Evolutionary conservation across 30 jellyfish, hydroid and myxozoan genomes (phyloP), one percentile per base, ranked within the genome.

Genomic region (Nemopilema nomurai): DNA sequence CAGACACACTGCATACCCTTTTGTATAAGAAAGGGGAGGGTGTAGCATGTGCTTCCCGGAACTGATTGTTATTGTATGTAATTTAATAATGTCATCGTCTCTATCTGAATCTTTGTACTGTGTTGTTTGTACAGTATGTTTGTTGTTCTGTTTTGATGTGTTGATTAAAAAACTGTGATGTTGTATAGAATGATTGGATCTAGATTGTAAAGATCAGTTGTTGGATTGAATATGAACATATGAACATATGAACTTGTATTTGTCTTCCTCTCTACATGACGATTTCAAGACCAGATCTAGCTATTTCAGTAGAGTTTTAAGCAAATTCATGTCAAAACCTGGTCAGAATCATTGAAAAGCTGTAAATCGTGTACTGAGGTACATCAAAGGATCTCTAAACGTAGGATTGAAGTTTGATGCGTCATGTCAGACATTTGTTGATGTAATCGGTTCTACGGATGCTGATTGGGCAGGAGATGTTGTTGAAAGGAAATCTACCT

Each of bases 11-110:
- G 26, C 29, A 19, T 63, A 63, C 26, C 72, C 72, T 24, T 19
- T 63, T 63, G 72, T 63, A n/a, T n/a, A 73, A 33, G 70, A 69
- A 18, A 33, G 83, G 83, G 83, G 83, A 73, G 30, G 69, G 83
- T 73, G 83, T 73, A 32, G 51, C 30, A 21, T 30, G 30, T 28
- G 69, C 83, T 22, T 73, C 24, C 83, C 83, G 66, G 25, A 23
- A 52, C 51, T 71, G 23, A 71, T 23, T 20, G 49, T 19, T 19
- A 22, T 71, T 25, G 50, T 27, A 25, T 25, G 64, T 71, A 19
- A 71, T 41, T 41, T 41, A 41, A 41, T 41, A 41, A 41, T 41
- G 57, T 41, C 57, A 41, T 41, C 57, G 57, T 41, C 57, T 41
- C 57, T 41, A 41, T 41, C 57, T 41, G 57, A 41, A 41, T 41